Base-by-base conservation (phyloP, 2,113 vertebrate species). In the Saccopteryx bilineata region DNA sequence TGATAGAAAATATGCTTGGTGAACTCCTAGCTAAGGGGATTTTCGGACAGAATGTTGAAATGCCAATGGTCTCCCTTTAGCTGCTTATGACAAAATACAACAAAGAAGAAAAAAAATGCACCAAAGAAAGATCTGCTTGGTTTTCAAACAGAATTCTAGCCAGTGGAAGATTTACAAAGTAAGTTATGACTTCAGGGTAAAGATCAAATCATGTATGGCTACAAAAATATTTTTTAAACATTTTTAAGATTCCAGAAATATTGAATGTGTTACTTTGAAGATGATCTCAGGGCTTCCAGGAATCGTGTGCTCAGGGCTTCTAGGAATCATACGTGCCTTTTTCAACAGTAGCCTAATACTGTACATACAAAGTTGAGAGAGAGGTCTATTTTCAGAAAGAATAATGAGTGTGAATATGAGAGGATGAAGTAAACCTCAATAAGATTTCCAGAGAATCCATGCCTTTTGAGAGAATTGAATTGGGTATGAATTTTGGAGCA, bases 91-190 rank as follows among this genome's bases (percentile, higher is more conserved):
- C n/a, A 81, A 50, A 69, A 54, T 24, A 63, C 17, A 94, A 83
- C 28, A 89, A 19, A 46, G 60, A 68, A 39, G 39, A 87, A 31
- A 33, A 10, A 50, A 61, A 23, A 54, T 9, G 12, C 33, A 61
- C 9, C 24, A 17, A 86, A 28, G 66, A 89, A 85, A 79, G 56
- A 72, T 50, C 15, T 18, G 12, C 82, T 90, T 91, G 83, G n/a
- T 68, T 94, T 79, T 79, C 60, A 75, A 89, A n/a, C 13, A 88
- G 58, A 79, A 91, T 88, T 88, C 50, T 89, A 74, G 39, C 10
- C 15, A 74, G 5, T 60, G 26, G 46, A 84, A 84, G 76, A 72
- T 92, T 91, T 88, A 39, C 23, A 87, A 72, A 71, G 54, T 76
- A 52, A 71, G 50, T 84, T 69, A 84, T 72, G 60, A 19, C n/a